Evolutionary conservation across 2,113 vertebrate species (phyloP), one percentile per base, ranked within the genome.

Genomic region (Nanger granti): DNA sequence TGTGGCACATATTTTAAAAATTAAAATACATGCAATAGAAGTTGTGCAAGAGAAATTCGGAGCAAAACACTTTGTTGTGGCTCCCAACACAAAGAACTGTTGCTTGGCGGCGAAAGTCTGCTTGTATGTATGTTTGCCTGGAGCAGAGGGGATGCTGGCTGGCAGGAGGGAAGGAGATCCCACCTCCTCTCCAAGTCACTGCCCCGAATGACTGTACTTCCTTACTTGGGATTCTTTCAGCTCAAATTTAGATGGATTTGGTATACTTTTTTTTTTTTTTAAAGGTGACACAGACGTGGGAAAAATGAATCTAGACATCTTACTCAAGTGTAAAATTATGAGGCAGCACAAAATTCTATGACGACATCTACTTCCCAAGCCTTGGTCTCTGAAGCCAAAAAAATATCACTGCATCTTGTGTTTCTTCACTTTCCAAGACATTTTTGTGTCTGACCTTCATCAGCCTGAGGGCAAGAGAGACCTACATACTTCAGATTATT

Each of bases 401-500:
- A 93, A 79, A 87, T 34, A 37, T 49, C 83, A 64, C 12, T 52
- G 34, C 28, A 55, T 84, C 62, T 41, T 31, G 26, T 54, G 47
- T 62, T 73, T 89, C 90, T 94, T 52, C 80, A 13, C 37, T 69
- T 34, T 93, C 83, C 52, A 91, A 73, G 84, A 95, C 44, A 91
- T 93, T 95, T 96, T 87, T 97, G 76, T 49, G 73, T 76, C 88
- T 79, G 59, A 92, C 83, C 15, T 37, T 89, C 87, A 84, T 85
- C 64, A 87, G 83, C 13, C 59, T 49, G 31, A 86, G 94, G 73
- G 89, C 41, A 94, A 96, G 94, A 31, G 94, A 96, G 95, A 92
- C 41, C 73, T 88, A 87, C 96, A 93, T 96, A 93, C 52, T 91
- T 97, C n/a, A 84, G 88, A 97, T 97, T 57, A 96, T 57, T 91